Conservation (phyloP, 2,797 vertebrate genomes). For the Crenichthys baileyi region DNA sequence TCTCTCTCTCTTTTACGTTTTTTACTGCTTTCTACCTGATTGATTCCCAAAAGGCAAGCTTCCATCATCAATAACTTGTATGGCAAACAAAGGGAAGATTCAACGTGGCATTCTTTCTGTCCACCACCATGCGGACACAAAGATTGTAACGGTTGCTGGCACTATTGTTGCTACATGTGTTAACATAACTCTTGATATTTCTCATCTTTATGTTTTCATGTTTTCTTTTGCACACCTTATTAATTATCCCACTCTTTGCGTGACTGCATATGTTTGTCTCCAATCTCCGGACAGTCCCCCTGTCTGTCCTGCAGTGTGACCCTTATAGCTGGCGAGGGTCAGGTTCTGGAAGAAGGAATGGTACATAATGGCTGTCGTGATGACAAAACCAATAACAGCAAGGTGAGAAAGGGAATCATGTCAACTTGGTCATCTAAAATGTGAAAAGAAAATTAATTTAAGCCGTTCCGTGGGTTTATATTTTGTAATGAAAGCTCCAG, state of each 20-base stretch:
- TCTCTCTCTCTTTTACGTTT: neutral
- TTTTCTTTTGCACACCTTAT: constrained; percentile 18
- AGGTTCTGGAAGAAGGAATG: constrained; percentile 81
- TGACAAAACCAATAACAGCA: constrained; percentile 82
- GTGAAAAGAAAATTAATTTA: neutral
- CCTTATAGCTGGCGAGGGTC: constrained; percentile 81
- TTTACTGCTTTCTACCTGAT: neutral
- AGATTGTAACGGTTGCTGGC: neutral
- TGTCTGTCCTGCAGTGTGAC: constrained; percentile 87
- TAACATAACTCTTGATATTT: neutral
- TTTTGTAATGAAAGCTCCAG: constrained; percentile 6
- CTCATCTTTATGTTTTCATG: neutral
- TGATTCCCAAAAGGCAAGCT: neutral
- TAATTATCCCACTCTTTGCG: constrained; percentile 11
- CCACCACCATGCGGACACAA: neutral
- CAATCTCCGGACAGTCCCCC: constrained; percentile 76
- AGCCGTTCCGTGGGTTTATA: neutral
- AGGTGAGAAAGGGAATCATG: constrained; percentile 74
- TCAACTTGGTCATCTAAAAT: neutral
- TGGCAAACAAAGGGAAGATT: neutral
- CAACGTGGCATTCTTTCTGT: neutral
- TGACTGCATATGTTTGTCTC: neutral
- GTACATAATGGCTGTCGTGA: constrained; percentile 89
- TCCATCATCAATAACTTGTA: neutral
- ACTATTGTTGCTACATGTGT: neutral